Conservation (phyloP, 2,797 vertebrate species). For the Carduelis carduelis region DNA sequence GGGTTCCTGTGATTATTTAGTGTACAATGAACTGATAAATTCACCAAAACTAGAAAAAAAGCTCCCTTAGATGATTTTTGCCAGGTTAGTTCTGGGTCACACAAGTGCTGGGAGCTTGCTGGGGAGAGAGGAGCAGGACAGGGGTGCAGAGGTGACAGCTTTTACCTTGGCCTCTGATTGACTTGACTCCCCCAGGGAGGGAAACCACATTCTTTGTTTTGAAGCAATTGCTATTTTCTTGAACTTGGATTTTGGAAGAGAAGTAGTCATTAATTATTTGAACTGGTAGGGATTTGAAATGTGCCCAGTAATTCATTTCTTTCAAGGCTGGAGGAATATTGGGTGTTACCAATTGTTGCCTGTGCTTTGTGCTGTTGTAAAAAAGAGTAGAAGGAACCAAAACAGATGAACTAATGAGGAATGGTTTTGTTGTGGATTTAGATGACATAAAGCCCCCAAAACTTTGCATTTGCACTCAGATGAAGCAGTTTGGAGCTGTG, state of each 20-base stretch:
- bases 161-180: background rate
- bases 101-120: background rate
- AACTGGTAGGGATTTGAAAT: background rate
- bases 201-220: background rate
- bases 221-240: background rate
- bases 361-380: background rate
- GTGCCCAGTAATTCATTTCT: background rate
- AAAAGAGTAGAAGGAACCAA: background rate
- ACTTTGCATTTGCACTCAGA: background rate
- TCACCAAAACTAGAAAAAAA: background rate
- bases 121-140: background rate
- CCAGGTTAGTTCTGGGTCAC: background rate
- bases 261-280: background rate
- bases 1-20: background rate
- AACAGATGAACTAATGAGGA: background rate
- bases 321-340: background rate
- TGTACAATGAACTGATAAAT: background rate
- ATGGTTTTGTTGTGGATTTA: background rate
- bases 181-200: fast-evolving
- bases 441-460: background rate
- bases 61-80: background rate
- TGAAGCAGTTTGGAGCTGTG: background rate
- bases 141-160: background rate
- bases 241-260: background rate
- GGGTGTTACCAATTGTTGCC: background rate